Evolutionary conservation across 2,113 vertebrate genomes (phyloP), one percentile per base, ranked within the genome.

Genomic region (Sceloporus tristichus): DNA sequence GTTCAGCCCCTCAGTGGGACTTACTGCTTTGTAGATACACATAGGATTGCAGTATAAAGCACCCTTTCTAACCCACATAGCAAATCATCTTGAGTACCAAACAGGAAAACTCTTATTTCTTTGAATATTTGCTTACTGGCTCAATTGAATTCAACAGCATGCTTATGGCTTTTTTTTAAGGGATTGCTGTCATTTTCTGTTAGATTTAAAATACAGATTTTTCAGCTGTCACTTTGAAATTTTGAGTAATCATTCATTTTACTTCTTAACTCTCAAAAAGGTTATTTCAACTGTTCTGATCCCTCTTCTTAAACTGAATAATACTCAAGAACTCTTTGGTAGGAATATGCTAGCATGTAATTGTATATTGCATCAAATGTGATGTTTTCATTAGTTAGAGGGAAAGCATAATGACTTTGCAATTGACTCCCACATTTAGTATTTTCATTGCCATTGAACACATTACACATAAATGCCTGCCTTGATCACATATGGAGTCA

Each of bases 341-440:
- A 93, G 85, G 40, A 91, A 83, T 85, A 38, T 93, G 62, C 93
- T 97, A 97, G 92, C 92, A 90, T 94, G 23, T 94, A 95, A 96
- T 95, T 95, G 94, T 95, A 88, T 82, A 94, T 90, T 92, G 76
- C 87, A 88, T 92, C 38, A 96, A 96, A 89, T 93, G 94, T 92
- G 96, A 93, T 94, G 87, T 96, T 96, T 97, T 95, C 90, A 95
- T 95, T 97, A 94, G 92, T 95, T 91, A 18, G 53, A 92, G 91
- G 48, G 91, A 92, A 93, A 92, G 84, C 70, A 74, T 94, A 95
- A 95, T 94, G 95, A 96, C 95, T 93, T 96, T 95, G 88, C 91
- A 96, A 93, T 96, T 97, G 94, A 95, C 94, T 95, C 84, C 87
- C 93, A 90, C 84, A 91, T 95, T 96, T 96, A 96, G 95, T 89